Conservation (phyloP, 1,140 invertebrate genomes). For the Drosophila virilis region DNA sequence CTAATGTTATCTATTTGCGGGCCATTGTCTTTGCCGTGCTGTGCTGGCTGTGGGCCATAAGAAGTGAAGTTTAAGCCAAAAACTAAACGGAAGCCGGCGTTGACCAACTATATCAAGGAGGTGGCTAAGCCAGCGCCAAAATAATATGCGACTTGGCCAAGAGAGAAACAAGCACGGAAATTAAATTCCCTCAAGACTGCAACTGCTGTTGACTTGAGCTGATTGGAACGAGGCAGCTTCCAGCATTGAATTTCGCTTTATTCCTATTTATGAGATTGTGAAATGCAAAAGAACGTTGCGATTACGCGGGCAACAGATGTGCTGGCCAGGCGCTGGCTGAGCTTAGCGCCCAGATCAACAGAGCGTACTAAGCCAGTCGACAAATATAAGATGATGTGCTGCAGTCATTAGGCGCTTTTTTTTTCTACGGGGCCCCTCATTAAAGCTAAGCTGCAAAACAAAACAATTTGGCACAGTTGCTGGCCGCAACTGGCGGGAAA, state of each 20-base stretch:
- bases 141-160: slow-evolving; percentile 39
- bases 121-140: slow-evolving; percentile 31
- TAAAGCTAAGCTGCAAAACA: slow-evolving; percentile 69
- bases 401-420: slow-evolving; percentile 64
- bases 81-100: slow-evolving; percentile 27
- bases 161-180: slow-evolving; percentile 56
- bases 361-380: slow-evolving; percentile 58
- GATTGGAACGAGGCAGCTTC: slow-evolving; percentile 45
- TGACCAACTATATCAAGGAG: slow-evolving; percentile 3
- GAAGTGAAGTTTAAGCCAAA: slow-evolving; percentile 38
- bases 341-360: slow-evolving; percentile 16
- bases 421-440: slow-evolving; percentile 43
- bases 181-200: slow-evolving; percentile 37
- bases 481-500: slow-evolving; percentile 39
- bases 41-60: slow-evolving; percentile 32
- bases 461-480: slow-evolving; percentile 53
- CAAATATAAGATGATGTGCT: slow-evolving; percentile 56
- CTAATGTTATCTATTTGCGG: slow-evolving; percentile 41
- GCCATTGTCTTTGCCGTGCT: slow-evolving; percentile 8
- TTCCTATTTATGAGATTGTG: slow-evolving; percentile 76
- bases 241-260: slow-evolving; percentile 55
- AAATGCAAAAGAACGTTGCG: slow-evolving; percentile 66
- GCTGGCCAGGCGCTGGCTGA: slow-evolving; percentile 13
- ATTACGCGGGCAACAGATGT: slow-evolving; percentile 43
- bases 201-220: slow-evolving; percentile 32